phyloP scores from a whole-genome alignment of 1,140 invertebrate genomes.

The Hydropsyche tenuis region DNA sequence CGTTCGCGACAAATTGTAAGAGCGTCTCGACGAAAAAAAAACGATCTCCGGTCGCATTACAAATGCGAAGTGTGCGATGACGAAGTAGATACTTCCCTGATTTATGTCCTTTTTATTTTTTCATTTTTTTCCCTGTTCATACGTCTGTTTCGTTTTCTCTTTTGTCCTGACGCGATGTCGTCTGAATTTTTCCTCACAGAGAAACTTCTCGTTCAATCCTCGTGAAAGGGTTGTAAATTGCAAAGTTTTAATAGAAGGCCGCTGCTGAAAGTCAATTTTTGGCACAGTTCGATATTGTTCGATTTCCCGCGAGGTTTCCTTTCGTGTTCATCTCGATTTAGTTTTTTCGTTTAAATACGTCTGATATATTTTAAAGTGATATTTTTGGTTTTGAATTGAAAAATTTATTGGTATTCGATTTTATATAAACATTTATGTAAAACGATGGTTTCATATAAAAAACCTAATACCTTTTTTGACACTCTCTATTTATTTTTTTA shows the following conservation, averaged over 20 bases:
- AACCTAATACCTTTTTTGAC: too few relatives aligned
- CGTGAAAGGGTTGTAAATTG: slow-evolving; percentile 36
- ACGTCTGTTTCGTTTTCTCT: not conserved
- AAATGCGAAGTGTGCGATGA: slow-evolving; percentile 13
- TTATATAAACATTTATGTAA: too few relatives aligned
- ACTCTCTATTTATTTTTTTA: not conserved
- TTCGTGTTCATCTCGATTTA: slow-evolving; percentile 2
- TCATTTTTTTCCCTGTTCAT: not conserved
- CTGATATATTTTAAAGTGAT: not conserved
- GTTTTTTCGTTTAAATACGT: slow-evolving; percentile 1
- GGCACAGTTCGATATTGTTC: slow-evolving; percentile 10
- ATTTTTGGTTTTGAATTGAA: too few relatives aligned
- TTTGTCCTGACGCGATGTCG: not conserved
- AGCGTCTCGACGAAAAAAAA: not conserved
- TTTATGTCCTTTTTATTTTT: slow-evolving; percentile 29
- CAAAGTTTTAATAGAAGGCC: slow-evolving; percentile 30
- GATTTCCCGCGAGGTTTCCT: not conserved
- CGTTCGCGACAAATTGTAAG: not conserved
- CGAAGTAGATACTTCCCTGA: slow-evolving; percentile 20
- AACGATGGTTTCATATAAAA: too few relatives aligned
- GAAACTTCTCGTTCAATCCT: slow-evolving; percentile 26
- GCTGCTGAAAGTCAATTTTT: slow-evolving; percentile 27
- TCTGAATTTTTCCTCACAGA: slow-evolving; percentile 10
- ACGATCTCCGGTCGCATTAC: not conserved
- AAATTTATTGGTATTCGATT: not conserved